Evolutionary conservation across 2,888 invertebrate genomes (phyloP), one percentile per base, ranked within the genome.

Genomic region (Diplolepis rosae): DNA sequence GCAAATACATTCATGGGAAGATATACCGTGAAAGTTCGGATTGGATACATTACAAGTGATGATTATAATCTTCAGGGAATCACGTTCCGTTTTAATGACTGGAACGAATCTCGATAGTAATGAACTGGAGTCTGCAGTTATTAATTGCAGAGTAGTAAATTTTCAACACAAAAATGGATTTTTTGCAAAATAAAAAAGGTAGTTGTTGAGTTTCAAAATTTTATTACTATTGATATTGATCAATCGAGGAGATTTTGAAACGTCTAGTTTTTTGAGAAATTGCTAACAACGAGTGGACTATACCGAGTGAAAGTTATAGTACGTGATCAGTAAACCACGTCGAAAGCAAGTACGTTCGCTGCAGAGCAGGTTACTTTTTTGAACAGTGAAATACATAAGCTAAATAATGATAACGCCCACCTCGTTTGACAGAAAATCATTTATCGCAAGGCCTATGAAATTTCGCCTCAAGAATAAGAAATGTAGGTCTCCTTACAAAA

Each of bases 371-470:
- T 56, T 56, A 15, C 30, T 11, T 35, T 61, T 39, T 61, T 24
- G 27, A 27, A n/a, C 24, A 61, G 39, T 61, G 24, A 39, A 61
- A 61, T n/a, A n/a, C n/a, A 24, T n/a, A 24, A 39, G 39, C n/a
- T 32, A 7, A 39, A 0, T 22, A 35, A 56, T 61, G n/a, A 61
- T 39, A 61, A 61, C 61, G 61, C 61, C 61, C 61, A 61, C 61
- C 18, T 39, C 7, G 39, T 61, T 61, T 61, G 61, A 61, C 39
- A 61, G 61, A 27, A 22, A 61, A 61, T 61, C 35, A 61, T 61
- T 61, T 61, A 61, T 61, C 39, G 39, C n/a, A n/a, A 42, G 24
- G 13, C 39, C 24, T 61, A 61, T 39, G 39, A 39, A 24, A 61
- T n/a, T 6, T 22, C 24, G 39, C 61, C 61, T n/a, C 39, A 24